Base-by-base conservation (phyloP, 2,113 vertebrate species). In the Dissostichus mawsoni region DNA sequence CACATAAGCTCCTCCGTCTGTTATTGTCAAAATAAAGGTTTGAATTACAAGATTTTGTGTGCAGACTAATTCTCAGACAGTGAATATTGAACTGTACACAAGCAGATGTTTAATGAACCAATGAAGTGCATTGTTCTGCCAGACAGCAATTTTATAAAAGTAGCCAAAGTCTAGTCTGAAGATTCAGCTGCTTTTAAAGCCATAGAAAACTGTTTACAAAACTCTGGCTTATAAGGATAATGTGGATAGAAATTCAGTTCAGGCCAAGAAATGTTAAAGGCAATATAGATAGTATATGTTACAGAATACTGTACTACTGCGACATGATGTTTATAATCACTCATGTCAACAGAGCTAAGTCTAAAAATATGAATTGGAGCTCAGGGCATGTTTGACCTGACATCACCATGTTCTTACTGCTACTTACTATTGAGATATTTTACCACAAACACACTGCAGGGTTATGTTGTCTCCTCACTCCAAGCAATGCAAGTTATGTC, bases 341-440 rank as follows among this genome's bases (percentile, higher is more conserved):
- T 29, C 25, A 29, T 53, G 16, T 48, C 20, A 48, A 66, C 61
- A 72, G 25, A 50, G 50, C 36, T 45, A 56, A 61, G 33, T 33
- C 6, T 29, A 7, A 47, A 48, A 52, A 61, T 64, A 72, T 36
- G 17, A 41, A 10, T 12, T 29, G 11, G 23, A 23, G 3, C 41
- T 59, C 33, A 62, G 33, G 36, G 13, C 16, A 52, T 65, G 33
- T 66, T 62, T 10, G 16, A 12, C 59, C 17, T 57, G 11, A 70
- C 76, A 48, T 58, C 10, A 16, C 55, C 29, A 64, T 61, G 53
- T 59, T 55, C 62, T 59, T 69, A 2, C 56, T 56, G n/a, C 72
- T 77, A 16, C 4, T 76, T 41, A 68, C 20, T 72, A 77, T 61
- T 78, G 25, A 86, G 50, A 0, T 69, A 74, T 83, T 69, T 70